These are phyloP conservation scores for Diploptera punctata DNA, from an alignment of 2,888 invertebrate genomes.

Conservation along the genomic window DNA sequence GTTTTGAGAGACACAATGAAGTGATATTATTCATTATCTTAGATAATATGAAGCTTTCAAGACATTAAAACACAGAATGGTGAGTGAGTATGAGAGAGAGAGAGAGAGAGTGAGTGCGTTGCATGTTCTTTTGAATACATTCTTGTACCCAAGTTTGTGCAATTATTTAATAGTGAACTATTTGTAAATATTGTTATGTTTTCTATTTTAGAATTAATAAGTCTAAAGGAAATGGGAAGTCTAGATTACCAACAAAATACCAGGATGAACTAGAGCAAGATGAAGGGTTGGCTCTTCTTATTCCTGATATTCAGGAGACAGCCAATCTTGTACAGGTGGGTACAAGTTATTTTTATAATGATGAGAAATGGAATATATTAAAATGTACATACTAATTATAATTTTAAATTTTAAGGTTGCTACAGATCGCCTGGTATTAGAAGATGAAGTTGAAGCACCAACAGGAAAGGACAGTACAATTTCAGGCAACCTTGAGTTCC, in stretches of 20 bases:
- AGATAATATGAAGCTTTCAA: too few relatives aligned
- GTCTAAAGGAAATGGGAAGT: slow-evolving; percentile 64
- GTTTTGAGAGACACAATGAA: too few relatives aligned
- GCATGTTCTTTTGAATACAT: too few relatives aligned
- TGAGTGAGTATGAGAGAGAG: too few relatives aligned
- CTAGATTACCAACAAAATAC: slow-evolving; percentile 47
- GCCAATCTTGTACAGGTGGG: slow-evolving; percentile 55
- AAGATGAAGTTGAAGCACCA: slow-evolving; percentile 46
- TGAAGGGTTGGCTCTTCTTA: slow-evolving; percentile 86
- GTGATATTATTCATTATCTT: too few relatives aligned
- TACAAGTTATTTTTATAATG: too few relatives aligned
- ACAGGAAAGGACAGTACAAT: slow-evolving; percentile 27
- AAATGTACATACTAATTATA: background rate
- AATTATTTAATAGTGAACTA: too few relatives aligned
- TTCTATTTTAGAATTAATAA: slow-evolving; percentile 65
- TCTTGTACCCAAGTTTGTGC: too few relatives aligned
- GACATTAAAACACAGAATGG: too few relatives aligned
- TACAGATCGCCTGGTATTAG: slow-evolving; percentile 46
- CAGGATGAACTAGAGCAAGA: slow-evolving; percentile 80
- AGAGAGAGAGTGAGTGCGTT: too few relatives aligned
- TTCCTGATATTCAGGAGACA: slow-evolving; percentile 86
- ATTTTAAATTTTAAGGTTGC: slow-evolving; percentile 40
- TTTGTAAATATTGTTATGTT: too few relatives aligned
- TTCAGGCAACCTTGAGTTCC: slow-evolving; percentile 54
- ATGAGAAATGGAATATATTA: background rate